phyloP scores from a whole-genome alignment of 2,797 vertebrate species.

The Oryzias sinensis region DNA sequence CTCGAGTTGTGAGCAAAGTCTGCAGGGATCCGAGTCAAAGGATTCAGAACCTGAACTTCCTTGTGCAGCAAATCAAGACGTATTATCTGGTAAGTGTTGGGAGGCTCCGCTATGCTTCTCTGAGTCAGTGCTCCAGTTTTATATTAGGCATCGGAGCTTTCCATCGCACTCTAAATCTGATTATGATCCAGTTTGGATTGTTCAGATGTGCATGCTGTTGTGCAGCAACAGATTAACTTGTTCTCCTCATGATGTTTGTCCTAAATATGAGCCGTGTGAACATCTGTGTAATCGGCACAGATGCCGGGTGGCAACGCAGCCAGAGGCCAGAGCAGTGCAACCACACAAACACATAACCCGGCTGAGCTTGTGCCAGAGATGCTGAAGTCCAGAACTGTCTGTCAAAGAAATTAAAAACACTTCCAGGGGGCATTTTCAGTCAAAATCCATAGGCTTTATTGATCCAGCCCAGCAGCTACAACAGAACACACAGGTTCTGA shows the following conservation, averaged over 20 bases:
- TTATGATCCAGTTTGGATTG: slow-evolving; percentile 29
- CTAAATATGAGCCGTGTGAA: slow-evolving; percentile 68
- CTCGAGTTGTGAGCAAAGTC: slow-evolving; percentile 84
- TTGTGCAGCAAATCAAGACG: slow-evolving; percentile 89
- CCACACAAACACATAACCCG: slow-evolving; percentile 32
- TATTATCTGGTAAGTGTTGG: slow-evolving; percentile 88
- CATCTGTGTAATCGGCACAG: slow-evolving; percentile 64
- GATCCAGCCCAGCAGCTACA: too few relatives aligned
- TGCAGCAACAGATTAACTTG: slow-evolving; percentile 42
- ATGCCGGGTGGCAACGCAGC: slow-evolving; percentile 21
- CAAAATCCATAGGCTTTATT: too few relatives aligned
- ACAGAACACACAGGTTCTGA: too few relatives aligned
- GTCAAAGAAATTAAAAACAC: slow-evolving; percentile 18
- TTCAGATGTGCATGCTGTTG: slow-evolving; percentile 20
- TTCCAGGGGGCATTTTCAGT: slow-evolving; percentile 18
- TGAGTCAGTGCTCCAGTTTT: neutral
- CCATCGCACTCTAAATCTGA: slow-evolving; percentile 13
- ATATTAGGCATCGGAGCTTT: slow-evolving; percentile 1
- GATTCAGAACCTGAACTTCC: slow-evolving; percentile 87
- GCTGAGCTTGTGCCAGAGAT: neutral
- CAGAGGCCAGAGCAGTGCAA: slow-evolving; percentile 35
- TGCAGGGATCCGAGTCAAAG: slow-evolving; percentile 85
- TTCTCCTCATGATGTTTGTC: slow-evolving; percentile 63
- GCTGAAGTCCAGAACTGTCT: slow-evolving; percentile 21
- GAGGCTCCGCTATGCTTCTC: neutral